Evolutionary conservation across 1,140 invertebrate species (phyloP), one percentile per base, ranked within the genome.

Genomic region (Zaprionus taronus): DNA sequence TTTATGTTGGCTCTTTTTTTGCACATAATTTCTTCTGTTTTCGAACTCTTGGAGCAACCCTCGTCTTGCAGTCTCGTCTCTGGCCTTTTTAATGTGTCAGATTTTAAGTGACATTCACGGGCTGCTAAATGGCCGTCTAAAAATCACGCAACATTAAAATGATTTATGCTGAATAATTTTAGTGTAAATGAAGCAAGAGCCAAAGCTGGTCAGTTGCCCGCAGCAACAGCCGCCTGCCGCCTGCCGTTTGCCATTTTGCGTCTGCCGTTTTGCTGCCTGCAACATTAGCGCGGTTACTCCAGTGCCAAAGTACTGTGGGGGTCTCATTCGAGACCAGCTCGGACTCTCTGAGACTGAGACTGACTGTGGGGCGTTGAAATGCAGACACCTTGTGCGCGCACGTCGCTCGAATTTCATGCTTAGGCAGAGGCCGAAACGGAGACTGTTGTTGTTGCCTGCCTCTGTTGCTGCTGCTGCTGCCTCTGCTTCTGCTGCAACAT

Each of bases 91-190:
- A 87, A 87, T 89, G 84, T 87, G 84, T 67, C 75, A 87, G 71
- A 89, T 81, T 90, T 87, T 87, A 87, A 87, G 85, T 87, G 84
- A 87, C 84, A 89, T 78, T 89, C 85, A 80, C 78, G 81, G 79
- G 81, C 86, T 78, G 79, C 79, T 87, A 87, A 87, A 87, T 90
- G 84, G 84, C 79, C 84, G 78, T 90, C 84, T 84, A 84, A 87
- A 87, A 89, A 87, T 87, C 84, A 87, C 84, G 84, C 85, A 87
- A 87, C 85, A 84, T 89, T 79, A 89, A 87, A 80, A 87, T 87
- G 84, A 87, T 87, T 87, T 87, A 87, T 87, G 84, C 85, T 77
- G 79, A 87, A 87, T 87, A 87, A 87, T 87, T 87, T 87, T 65
- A 89, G 84, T 90, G 84, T 81, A 87, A 87, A 87, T 87, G 84